Evolutionary conservation across 2,888 invertebrate genomes (phyloP).

Genomic region (Latrodectus hesperus): DNA sequence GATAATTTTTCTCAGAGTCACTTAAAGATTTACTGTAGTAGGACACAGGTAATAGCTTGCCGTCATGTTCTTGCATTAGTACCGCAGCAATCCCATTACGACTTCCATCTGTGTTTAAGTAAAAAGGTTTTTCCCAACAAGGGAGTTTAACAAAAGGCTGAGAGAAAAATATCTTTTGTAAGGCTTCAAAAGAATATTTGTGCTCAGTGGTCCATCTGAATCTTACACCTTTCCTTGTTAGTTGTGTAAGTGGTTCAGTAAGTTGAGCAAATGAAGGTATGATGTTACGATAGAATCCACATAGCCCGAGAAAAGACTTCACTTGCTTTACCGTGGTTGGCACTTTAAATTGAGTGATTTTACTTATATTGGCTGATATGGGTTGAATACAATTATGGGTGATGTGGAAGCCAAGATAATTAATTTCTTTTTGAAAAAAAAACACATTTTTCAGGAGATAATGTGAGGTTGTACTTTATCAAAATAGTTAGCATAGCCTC

Average conservation of each 20-base stretch:
- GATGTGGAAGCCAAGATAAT: constrained; percentile 22
- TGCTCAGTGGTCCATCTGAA: background rate
- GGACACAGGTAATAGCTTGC: background rate
- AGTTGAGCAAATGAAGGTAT: constrained; percentile 14
- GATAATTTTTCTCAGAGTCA: background rate
- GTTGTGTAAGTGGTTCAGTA: background rate
- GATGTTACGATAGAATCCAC: constrained; percentile 20
- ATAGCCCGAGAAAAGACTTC: constrained; percentile 10
- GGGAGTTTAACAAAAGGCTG: constrained; percentile 17
- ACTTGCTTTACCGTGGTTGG: background rate
- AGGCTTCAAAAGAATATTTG: background rate
- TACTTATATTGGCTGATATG: background rate
- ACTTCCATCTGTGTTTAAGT: constrained; percentile 29
- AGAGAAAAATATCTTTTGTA: constrained; percentile 13
- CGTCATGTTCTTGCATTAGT: background rate
- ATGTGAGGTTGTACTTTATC: background rate
- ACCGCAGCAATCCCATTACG: constrained; percentile 4
- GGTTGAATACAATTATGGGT: background rate
- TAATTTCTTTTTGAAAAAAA: background rate
- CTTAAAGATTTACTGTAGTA: constrained; percentile 8
- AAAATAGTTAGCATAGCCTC: background rate
- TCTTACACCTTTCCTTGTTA: background rate
- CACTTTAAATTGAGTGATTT: background rate
- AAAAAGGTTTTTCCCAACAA: constrained; percentile 5
- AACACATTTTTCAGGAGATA: constrained; percentile 2